Base-by-base conservation (phyloP, 2,113 vertebrate species). In the Gasterosteus nipponicus region DNA sequence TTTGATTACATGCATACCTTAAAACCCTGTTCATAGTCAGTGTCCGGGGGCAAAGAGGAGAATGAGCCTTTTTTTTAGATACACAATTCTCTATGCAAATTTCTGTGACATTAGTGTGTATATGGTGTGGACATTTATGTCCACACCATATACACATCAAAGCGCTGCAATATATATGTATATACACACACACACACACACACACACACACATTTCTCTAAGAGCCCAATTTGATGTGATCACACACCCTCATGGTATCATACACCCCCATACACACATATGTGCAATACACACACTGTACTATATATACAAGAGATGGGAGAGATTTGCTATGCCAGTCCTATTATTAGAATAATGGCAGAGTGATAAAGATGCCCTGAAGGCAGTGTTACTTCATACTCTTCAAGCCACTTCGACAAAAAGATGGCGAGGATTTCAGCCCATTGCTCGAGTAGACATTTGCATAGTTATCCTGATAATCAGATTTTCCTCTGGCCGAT, bases 381-480 rank as follows among this genome's bases (percentile, higher is more conserved):
- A 87, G 85, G 74, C 75, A 83, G 81, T 75, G 78, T 84, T 83
- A 59, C 57, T 75, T 82, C 80, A 77, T 44, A 59, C 76, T 87
- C 75, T 72, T 66, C 56, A 44, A 79, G 69, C 65, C 57, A 84
- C 41, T 63, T 80, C 47, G 26, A 85, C 76, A 80, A 68, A 86
- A 79, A 86, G 80, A 87, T 82, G 75, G 80, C 58, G 42, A 78
- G 73, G 75, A 80, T 81, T 80, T 76, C 47, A 82, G 70, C 56
- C 53, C 70, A 64, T 70, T 9, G 46, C 80, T 83, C 46, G 53
- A 86, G 53, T 73, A 70, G 57, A 85, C 74, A 90, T 93, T 91
- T 91, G 85, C 89, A 90, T 89, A 88, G 86, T 81, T 78, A 86
- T 84, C 67, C 82, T 80, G 84, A 88, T 92, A 88, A 92, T 91